Evolutionary conservation across 2,113 vertebrate species (phyloP).

Genomic region (Phalacrocorax pelagicus): DNA sequence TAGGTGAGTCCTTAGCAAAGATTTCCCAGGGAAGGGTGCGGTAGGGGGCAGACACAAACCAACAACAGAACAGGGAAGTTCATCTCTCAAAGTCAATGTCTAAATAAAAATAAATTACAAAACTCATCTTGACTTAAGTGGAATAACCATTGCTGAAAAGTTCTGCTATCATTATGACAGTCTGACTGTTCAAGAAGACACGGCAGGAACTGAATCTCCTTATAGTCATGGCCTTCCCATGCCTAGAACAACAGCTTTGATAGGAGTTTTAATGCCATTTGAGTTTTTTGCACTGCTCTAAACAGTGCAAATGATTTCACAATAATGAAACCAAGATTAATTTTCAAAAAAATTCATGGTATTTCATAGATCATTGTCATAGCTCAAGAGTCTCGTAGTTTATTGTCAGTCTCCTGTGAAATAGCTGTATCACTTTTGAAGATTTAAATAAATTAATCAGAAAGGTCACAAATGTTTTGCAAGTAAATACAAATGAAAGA

Average conservation of each 20-base stretch:
- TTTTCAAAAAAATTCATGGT: background rate
- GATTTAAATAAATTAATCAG: background rate
- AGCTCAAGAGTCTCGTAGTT: background rate
- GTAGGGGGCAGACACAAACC: background rate
- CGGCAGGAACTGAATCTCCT: background rate
- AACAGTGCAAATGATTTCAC: background rate
- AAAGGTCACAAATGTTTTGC: background rate
- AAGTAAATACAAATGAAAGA: background rate
- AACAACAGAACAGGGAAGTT: background rate
- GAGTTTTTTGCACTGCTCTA: background rate
- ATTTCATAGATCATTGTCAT: background rate
- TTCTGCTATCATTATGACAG: background rate
- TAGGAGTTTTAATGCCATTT: background rate
- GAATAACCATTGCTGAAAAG: background rate
- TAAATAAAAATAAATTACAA: background rate
- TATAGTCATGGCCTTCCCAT: background rate
- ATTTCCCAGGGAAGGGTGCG: background rate
- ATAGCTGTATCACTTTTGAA: background rate
- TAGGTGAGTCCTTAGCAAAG: background rate
- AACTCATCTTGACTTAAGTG: background rate
- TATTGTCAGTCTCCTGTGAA: background rate
- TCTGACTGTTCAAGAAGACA: background rate
- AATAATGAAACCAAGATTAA: background rate
- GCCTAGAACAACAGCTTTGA: background rate
- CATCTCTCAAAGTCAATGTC: background rate